These are phyloP conservation scores for Coenonympha arcania DNA, from an alignment of 2,888 invertebrate species.

Conservation along the genomic window DNA sequence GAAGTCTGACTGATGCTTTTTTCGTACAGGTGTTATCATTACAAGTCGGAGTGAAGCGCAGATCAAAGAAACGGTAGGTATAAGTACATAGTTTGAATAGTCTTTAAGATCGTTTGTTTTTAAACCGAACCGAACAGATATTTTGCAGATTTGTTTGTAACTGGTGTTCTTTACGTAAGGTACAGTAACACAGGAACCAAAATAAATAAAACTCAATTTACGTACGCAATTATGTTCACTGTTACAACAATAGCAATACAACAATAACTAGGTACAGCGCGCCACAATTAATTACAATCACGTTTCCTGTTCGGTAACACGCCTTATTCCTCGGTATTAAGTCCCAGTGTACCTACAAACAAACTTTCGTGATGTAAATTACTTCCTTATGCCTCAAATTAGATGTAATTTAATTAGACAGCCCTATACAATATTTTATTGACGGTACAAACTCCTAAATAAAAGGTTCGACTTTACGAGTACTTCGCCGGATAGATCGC, in stretches of 20 bases:
- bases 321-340: conserved; percentile 18
- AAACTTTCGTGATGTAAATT: conserved; percentile 29
- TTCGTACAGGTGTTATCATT: too few species aligned
- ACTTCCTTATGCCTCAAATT: conserved; percentile 17
- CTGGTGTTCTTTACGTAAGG: too few species aligned
- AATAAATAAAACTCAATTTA: not conserved
- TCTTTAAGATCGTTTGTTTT: too few species aligned
- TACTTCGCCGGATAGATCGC: too few species aligned
- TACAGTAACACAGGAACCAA: not conserved
- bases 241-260: not conserved
- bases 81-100: too few species aligned
- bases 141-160: too few species aligned
- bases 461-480: too few species aligned
- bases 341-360: conserved; percentile 11
- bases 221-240: not conserved
- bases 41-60: too few species aligned
- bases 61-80: too few species aligned
- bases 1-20: too few species aligned
- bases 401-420: not conserved
- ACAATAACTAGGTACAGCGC: conserved; percentile 15
- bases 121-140: too few species aligned
- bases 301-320: conserved; percentile 22
- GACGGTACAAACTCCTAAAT: too few species aligned
- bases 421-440: not conserved
- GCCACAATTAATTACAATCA: conserved; percentile 20